Base-by-base conservation (phyloP, 1,140 invertebrate genomes). In the Micrasema minimum region DNA sequence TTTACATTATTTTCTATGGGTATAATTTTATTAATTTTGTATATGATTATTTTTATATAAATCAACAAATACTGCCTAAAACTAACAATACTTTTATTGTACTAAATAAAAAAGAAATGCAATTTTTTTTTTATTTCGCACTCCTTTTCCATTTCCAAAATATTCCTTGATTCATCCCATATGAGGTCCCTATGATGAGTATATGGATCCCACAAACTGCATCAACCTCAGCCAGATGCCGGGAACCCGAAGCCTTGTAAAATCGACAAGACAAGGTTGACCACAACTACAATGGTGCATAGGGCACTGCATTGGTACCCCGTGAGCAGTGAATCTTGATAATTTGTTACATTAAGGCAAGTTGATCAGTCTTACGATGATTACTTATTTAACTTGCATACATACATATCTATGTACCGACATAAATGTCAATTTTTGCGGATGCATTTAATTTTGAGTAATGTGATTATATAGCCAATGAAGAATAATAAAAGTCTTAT, bases 61-160 rank as follows among this genome's bases (percentile, higher is more conserved):
- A 68, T 55, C 65, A 69, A 61, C 43, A 48, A 57, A 61, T 69
- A 74, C 50, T 74, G 69, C 69, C 69, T 74, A 71, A 69, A 68
- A 74, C 66, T 74, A 74, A 74, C 72, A 59, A 64, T 74, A 74
- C 64, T 61, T 50, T 74, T 66, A 71, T 71, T 64, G 23, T 74
- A 74, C 72, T 74, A 74, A 74, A 74, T 71, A 74, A 68, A 55
- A 45, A 16, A 45, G 12, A 45, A 45, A 41, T 1, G 57, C 10
- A 16, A 45, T 12, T 23, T 41, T 68, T 50, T 66, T 68, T 55
- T 68, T 31, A 57, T 16, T 11, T 16, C 18, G 11, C 12, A 22
- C 50, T 11, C 22, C 14, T 18, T 50, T 9, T 9, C 46, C n/a
- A 1, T 20, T 41, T 41, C 1, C n/a, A 2, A 2, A 41, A 11